Evolutionary conservation across 2,113 vertebrate genomes (phyloP), one percentile per base, ranked within the genome.

Genomic region (Neoarius graeffei): DNA sequence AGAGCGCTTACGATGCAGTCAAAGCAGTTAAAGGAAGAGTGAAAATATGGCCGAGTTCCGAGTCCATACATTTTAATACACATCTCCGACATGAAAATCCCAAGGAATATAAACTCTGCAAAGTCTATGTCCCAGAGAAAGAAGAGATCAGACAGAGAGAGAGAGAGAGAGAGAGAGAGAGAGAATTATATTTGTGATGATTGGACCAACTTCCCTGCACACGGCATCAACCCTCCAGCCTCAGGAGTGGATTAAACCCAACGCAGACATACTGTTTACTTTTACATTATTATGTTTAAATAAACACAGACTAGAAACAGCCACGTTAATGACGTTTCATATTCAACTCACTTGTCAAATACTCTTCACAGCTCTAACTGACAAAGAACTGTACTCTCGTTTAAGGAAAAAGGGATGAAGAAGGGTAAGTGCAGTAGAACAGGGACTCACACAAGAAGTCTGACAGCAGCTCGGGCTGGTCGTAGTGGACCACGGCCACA

Each of bases 21-120:
- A 81, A 98, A 99, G 95, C 97, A 97, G 95, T 99, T 98, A 95
- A 99, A 99, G 89, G 97, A 99, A 85, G 97, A 99, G 94, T 97
- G 97, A 93, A 99, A 97, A 92, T 99, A 99, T 94, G 97, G 96
- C 95, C 97, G 95, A 27, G 91, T 96, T 83, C 97, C 97, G 80
- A 98, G 96, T 92, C 97, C 97, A 15, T 98, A 98, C 96, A 99
- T 97, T 95, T 98, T 99, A 94, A 99, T 95, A 93, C 95, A 95
- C 97, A 98, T 98, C 95, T 98, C 97, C 69, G 96, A 97, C 96
- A 99, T 95, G 95, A 99, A 99, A 94, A 99, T 97, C 88, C 97
- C 97, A 95, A 99, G 93, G 94, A 99, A 99, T 94, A 96, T 96
- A 93, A 98, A 97, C 95, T 99, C 97, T 93, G 97, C 97, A 95